Percentiles rank a stretch among this genome's conserved stretches.
phyloP scores from a whole-genome alignment of 2,888 invertebrate genomes.

The Xestobium rufovillosum region DNA sequence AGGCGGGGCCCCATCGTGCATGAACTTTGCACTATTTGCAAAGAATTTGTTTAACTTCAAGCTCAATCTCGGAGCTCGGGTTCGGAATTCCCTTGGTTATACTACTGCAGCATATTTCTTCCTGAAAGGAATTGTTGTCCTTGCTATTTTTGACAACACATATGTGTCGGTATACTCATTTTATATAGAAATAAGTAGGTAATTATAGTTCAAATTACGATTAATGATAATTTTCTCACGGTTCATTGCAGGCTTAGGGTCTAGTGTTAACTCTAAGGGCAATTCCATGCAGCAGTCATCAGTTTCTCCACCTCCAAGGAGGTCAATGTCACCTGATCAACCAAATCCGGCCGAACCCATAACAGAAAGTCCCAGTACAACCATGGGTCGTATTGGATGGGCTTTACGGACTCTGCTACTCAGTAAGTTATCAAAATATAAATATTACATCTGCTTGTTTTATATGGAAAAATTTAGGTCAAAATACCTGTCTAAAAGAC shows the following conservation, averaged over 20 bases:
- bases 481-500: slow-evolving; percentile 45
- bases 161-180: too few species aligned
- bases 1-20: slow-evolving; percentile 4
- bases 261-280: slow-evolving; percentile 38
- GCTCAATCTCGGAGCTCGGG: too few species aligned
- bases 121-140: too few species aligned
- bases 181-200: too few species aligned
- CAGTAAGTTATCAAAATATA: slow-evolving; percentile 46
- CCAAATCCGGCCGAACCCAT: slow-evolving; percentile 61
- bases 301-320: slow-evolving; percentile 50
- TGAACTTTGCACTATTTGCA: too few species aligned
- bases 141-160: too few species aligned
- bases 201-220: too few species aligned
- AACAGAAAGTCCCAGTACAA: slow-evolving; percentile 58
- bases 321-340: slow-evolving; percentile 54
- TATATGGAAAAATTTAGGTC: slow-evolving; percentile 35
- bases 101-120: too few species aligned
- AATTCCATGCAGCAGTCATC: slow-evolving; percentile 43
- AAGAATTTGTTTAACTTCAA: too few species aligned
- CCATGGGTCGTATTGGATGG: slow-evolving; percentile 61
- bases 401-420: slow-evolving; percentile 61
- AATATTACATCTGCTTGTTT: too few species aligned
- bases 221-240: too few species aligned
- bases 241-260: slow-evolving; percentile 46
- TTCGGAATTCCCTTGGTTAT: too few species aligned